Base-by-base conservation (phyloP, 1,140 invertebrate genomes). In the Zophobas morio region DNA sequence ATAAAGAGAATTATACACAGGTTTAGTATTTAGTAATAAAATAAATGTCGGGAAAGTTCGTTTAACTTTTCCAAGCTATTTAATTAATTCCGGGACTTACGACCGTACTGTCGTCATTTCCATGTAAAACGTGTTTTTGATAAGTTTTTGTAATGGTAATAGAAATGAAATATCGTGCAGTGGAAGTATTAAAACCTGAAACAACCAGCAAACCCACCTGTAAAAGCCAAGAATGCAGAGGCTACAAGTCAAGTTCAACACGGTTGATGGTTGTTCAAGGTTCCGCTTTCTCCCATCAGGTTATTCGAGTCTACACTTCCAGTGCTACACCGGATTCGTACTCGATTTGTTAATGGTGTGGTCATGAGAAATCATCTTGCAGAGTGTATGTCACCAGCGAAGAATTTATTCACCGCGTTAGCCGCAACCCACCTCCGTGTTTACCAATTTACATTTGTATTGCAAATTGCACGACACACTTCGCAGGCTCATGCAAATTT, bases 281-380 rank as follows among this genome's bases (percentile, higher is more conserved):
- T 72, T 71, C 70, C 70, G 76, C 76, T 77, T 77, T 77, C 76
- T 77, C 76, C 76, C 71, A 56, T 71, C 39, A 53, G 57, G 54
- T 72, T 63, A 56, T 53, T 57, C 71, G 53, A 77, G 57, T 54
- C 70, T 57, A 39, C 51, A 34, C 40, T 70, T 70, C 57, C 53
- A 73, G 76, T 54, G 54, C 54, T 32, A 73, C 49, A 73, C 71
- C 71, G 71, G 71, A 73, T 73, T 73, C 71, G 71, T 73, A 73
- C 71, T 73, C 71, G 71, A 73, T 73, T 73, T 73, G 71, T 73
- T 73, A 73, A 73, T 73, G 71, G 71, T 73, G 49, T 73, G 54
- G 54, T 73, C 71, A 73, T 73, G 71, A 54, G 71, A 73, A 73
- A 73, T 56, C 71, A 73, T 73, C 71, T 56, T 73, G 54, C 46